Conservation (phyloP, 2,797 vertebrate genomes). For the Sebastes oblongus region DNA sequence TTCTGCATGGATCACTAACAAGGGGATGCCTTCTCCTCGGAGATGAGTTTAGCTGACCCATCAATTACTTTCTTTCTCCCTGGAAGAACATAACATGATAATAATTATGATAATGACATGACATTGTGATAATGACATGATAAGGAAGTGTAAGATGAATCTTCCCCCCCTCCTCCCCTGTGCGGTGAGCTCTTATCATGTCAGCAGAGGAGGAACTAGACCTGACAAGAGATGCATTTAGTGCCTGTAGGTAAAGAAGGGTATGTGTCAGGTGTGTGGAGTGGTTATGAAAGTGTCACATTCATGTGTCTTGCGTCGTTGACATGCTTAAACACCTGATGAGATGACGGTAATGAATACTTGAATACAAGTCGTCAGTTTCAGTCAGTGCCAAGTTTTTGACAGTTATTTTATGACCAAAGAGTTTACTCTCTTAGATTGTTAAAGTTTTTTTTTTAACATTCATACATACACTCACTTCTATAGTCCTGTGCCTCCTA, state of each 20-base stretch:
- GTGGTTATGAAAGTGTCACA: conserved; percentile 2
- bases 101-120: conserved; percentile 77
- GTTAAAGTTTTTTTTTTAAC: not conserved
- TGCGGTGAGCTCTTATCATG: conserved; percentile 51
- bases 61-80: conserved; percentile 72
- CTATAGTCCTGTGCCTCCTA: not conserved
- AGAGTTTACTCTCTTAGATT: not conserved
- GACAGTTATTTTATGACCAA: not conserved
- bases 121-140: conserved; percentile 74
- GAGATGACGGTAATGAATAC: not conserved
- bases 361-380: not conserved
- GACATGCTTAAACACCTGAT: conserved; percentile 4
- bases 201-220: conserved; percentile 56
- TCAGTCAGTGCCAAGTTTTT: not conserved
- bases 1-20: conserved; percentile 67
- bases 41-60: conserved; percentile 72
- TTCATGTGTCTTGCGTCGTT: not conserved
- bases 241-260: conserved; percentile 33
- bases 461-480: not conserved
- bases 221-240: conserved; percentile 53
- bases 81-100: conserved; percentile 68
- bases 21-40: conserved; percentile 57
- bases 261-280: conserved; percentile 21
- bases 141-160: conserved; percentile 70
- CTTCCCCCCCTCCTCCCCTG: conserved; percentile 4